Evolutionary conservation across 2,797 vertebrate genomes (phyloP), one percentile per base, ranked within the genome.

Genomic region (Poeciliopsis presidionis): DNA sequence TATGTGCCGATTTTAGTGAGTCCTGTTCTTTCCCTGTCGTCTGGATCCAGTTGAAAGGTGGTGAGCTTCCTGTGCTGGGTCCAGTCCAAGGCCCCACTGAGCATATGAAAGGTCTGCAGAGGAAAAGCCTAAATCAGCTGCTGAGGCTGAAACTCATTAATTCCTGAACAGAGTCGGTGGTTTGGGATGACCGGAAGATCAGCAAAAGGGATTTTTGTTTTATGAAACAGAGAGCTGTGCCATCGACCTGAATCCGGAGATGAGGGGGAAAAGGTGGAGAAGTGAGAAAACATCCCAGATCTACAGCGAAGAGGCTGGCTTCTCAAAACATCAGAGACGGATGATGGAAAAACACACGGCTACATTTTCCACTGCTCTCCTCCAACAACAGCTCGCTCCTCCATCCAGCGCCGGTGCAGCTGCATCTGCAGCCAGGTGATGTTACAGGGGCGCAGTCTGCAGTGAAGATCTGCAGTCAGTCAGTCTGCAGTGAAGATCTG

Each of bases 31-130:
- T 81, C 81, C 77, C 71, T 76, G 79, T 89, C 83, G 82, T 76
- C 84, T 88, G 89, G 88, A 92, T 78, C 82, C 79, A 91, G 87
- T 91, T 93, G 85, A 93, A 91, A 92, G 91, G 77, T 90, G 80
- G 84, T 88, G 75, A 88, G 87, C 87, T 90, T 93, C 91, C 91
- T 93, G 87, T 83, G 73, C 88, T 92, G 87, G 92, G 82, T 73
- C 83, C 85, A 77, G 72, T 87, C 90, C 91, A 91, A 86, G 61
- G 84, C 87, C 88, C 84, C 86, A 86, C 81, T 76, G 82, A 87
- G 88, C 83, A 87, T 87, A 89, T 89, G 84, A 91, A 91, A 89
- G 85, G 75, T 53, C 73, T 79, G 78, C 74, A 83, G 77, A 87
- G 85, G 82, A 84, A 87, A 83, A 85, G 86, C 77, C 84, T 46